A percentile compares a stretch with the other conserved stretches of the same genome.
Evolutionary conservation across 2,113 vertebrate genomes (phyloP).

Genomic region (Ochotona curzoniae): DNA sequence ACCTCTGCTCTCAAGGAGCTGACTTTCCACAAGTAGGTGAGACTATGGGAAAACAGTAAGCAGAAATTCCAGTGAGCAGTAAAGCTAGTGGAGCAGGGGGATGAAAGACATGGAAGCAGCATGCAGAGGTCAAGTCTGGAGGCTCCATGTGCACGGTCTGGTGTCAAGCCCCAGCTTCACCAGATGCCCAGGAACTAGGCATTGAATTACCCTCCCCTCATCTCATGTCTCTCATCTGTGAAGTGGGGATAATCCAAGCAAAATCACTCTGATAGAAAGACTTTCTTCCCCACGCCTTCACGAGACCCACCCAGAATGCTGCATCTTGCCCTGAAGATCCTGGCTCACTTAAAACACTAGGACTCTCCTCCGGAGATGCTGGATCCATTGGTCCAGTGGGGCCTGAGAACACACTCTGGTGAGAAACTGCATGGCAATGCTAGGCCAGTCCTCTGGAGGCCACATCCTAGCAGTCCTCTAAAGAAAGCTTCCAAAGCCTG

Average conservation of each 20-base stretch:
- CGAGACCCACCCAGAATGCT: background rate
- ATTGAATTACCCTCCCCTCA: background rate
- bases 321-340: no score
- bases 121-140: background rate
- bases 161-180: background rate
- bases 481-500: background rate
- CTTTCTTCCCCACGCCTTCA: background rate
- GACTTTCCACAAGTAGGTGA: background rate
- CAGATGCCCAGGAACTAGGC: background rate
- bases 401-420: background rate
- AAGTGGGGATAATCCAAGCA: background rate
- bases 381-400: background rate
- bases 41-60: background rate
- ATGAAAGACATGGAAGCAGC: background rate
- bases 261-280: background rate
- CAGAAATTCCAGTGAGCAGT: background rate
- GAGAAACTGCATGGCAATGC: background rate
- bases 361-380: background rate
- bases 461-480: background rate
- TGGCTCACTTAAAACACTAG: no score
- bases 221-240: background rate
- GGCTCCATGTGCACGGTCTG: fast-evolving
- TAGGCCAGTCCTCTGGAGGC: background rate
- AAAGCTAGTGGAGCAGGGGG: background rate
- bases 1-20: background rate